phyloP scores from a whole-genome alignment of 2,797 vertebrate species.

The Coluber constrictor region DNA sequence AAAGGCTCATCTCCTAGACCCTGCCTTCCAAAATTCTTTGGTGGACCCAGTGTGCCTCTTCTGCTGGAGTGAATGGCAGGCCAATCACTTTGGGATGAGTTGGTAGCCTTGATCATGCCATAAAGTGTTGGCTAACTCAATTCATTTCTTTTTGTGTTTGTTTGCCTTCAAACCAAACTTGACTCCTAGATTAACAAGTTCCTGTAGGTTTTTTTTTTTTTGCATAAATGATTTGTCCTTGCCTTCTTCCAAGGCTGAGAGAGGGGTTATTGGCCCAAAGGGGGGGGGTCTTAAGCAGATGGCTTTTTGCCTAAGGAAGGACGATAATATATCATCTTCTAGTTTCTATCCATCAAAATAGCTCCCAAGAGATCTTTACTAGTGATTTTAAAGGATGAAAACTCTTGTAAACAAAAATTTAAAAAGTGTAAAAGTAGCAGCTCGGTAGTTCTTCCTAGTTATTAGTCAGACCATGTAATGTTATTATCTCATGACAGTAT shows the following conservation, averaged over 20 bases:
- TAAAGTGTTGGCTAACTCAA: background rate
- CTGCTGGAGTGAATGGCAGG: background rate
- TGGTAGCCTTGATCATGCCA: background rate
- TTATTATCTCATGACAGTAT: conserved; percentile 34
- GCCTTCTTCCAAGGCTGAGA: background rate
- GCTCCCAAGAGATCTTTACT: background rate
- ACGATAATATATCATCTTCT: background rate
- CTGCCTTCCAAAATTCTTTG: background rate
- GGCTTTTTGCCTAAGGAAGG: background rate
- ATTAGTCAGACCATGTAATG: conserved; percentile 32
- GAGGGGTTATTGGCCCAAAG: background rate
- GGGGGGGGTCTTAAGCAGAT: background rate
- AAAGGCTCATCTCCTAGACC: background rate
- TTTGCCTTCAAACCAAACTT: background rate
- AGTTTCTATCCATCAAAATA: background rate
- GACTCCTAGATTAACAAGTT: background rate
- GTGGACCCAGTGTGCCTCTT: background rate
- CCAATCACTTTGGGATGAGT: background rate
- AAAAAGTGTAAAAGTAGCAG: background rate
- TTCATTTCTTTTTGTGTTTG: background rate
- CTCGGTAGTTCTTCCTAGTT: background rate
- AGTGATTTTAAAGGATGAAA: background rate
- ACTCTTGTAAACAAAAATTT: conserved; percentile 20
- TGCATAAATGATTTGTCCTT: background rate
- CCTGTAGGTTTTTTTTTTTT: background rate